Base-by-base conservation (phyloP, 2,113 vertebrate genomes). In the Aramus guarauna region DNA sequence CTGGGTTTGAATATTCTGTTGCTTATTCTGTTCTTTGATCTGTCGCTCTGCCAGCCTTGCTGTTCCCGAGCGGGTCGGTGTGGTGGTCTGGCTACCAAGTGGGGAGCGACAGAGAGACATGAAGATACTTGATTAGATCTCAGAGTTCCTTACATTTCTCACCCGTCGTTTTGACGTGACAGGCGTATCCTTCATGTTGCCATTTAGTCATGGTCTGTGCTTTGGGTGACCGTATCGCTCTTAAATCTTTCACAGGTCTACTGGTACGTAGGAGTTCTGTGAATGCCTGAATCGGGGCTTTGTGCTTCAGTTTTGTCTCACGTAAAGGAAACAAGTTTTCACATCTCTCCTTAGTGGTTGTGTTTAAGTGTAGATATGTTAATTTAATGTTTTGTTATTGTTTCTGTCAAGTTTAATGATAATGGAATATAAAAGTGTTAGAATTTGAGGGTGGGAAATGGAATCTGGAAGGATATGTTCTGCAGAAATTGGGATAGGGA, bases 1-100 rank as follows among this genome's bases (percentile, higher is more conserved):
- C 9, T 4, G 0, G 9, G 56, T 58, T 1, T 2, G 62, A 72
- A 59, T 18, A 47, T 39, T 75, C 45, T 1, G 8, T 3, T n/a
- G 29, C 66, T 82, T 5, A 0, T 45, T 41, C 16, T 1, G 3
- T 2, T 26, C 53, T 83, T 56, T 77, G 88, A 41, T 53, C 27
- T 36, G 53, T 88, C 41, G n/a, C 24, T 72, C 71, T 71, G 64
- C 55, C 90, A 76, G 92, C 78, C 63, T 18, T 6, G 30, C 36
- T 50, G 66, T 10, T 91, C 77, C 87, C 4, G 1, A n/a, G 83
- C 50, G 9, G 19, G 43, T 50, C 24, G 24, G 56, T 37, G 23
- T 39, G 15, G 37, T 62, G 37, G 3, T 75, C 92, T 66, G 60
- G 64, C 58, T 58, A 8, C 81, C 24, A 8, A 50, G 5, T 5